phyloP scores from a whole-genome alignment of 2,888 invertebrate genomes.

The Platycheirus rosarum region DNA sequence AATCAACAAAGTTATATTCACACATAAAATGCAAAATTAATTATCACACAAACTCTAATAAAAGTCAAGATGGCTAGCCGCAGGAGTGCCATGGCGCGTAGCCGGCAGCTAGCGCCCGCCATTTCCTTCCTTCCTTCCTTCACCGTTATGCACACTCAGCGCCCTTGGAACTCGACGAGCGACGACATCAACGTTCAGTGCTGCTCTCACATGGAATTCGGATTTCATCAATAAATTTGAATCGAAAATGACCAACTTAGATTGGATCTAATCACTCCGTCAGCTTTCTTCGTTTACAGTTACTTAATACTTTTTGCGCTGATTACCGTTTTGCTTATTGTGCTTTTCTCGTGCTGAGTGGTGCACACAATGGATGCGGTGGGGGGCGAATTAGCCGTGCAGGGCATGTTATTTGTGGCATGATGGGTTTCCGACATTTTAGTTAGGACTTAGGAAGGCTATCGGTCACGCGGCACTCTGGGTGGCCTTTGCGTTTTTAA shows the following conservation, averaged over 20 bases:
- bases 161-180: background rate
- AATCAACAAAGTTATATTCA: conserved; percentile 71
- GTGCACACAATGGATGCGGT: conserved; percentile 13
- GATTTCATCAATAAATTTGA: conserved; percentile 72
- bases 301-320: conserved; percentile 60
- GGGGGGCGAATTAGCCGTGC: conserved; percentile 26
- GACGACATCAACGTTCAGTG: conserved; percentile 22
- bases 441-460: conserved; percentile 7
- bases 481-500: background rate
- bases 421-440: conserved; percentile 36
- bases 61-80: conserved; percentile 69
- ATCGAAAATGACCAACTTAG: conserved; percentile 68
- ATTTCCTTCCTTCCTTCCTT: conserved; percentile 20
- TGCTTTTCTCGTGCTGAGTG: conserved; percentile 39
- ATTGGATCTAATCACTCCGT: conserved; percentile 72
- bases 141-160: background rate
- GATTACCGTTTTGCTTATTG: conserved; percentile 62
- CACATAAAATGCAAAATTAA: conserved; percentile 74
- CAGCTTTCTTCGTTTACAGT: conserved; percentile 59
- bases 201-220: conserved; percentile 55
- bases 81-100: conserved; percentile 46
- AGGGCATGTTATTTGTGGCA: conserved; percentile 37
- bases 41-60: conserved; percentile 71
- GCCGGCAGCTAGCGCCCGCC: conserved; percentile 17
- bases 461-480: background rate